Percentiles rank a stretch among this genome's conserved stretches.
Conservation (phyloP, 2,113 vertebrate genomes). For the Gnathonemus echidnorhynchus region DNA sequence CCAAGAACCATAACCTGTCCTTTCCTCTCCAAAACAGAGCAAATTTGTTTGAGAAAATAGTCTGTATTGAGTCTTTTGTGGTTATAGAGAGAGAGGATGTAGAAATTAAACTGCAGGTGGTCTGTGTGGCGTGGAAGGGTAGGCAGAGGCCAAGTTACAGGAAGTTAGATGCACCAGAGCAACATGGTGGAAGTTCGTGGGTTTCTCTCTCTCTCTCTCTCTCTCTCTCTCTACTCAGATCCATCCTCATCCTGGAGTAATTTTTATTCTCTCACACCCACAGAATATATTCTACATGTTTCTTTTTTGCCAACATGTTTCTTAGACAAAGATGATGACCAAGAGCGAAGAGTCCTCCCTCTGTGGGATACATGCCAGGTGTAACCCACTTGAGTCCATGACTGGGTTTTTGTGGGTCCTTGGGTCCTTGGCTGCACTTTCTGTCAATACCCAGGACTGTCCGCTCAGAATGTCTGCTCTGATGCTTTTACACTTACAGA, state of each 20-base stretch:
- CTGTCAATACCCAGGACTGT: neutral
- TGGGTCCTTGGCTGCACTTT: neutral
- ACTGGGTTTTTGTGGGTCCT: neutral
- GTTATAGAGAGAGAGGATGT: neutral
- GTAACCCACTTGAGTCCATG: neutral
- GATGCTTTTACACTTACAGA: neutral
- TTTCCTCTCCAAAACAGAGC: neutral
- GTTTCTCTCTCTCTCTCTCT: neutral
- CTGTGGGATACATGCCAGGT: neutral
- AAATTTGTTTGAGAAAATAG: neutral
- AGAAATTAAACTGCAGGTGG: neutral
- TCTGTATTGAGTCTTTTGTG: neutral
- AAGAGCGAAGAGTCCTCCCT: neutral
- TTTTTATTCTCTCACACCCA: neutral
- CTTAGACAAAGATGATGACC: neutral
- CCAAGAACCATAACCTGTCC: neutral
- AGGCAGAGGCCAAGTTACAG: neutral
- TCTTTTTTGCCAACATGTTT: neutral
- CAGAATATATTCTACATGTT: neutral
- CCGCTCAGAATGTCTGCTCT: neutral
- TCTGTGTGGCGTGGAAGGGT: neutral
- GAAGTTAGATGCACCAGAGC: neutral
- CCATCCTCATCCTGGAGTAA: neutral
- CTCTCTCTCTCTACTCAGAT: neutral
- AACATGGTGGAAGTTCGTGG: constrained; percentile 6